Evolutionary conservation across 2,113 vertebrate species (phyloP), one percentile per base, ranked within the genome.

Genomic region (Nycticryphes semicollaris): DNA sequence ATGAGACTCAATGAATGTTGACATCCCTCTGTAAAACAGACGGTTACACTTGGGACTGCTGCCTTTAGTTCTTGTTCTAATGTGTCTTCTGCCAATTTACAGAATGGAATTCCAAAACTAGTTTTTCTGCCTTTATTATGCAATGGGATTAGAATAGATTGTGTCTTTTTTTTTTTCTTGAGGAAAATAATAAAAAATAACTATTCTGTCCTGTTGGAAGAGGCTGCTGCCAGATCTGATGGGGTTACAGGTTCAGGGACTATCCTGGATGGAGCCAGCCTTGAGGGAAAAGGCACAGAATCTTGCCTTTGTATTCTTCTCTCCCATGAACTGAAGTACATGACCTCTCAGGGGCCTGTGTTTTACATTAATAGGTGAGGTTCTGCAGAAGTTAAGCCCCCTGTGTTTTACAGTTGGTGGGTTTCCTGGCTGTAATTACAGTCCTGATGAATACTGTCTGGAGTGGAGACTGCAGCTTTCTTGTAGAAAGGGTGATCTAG

Each of bases 371-470:
- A 6, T 4, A 37, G 35, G 28, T 14, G 41, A 50, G 35, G 10
- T 8, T 80, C 31, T 80, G 68, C 43, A 64, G 60, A 14, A 62
- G 33, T 17, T 33, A 21, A 56, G 27, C 21, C 31, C 23, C 17
- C 28, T 1, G 0, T 28, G 16, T 47, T 75, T 39, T 81, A 51
- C 0, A 0, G 19, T 37, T 66, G n/a, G 21, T 16, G 6, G 7
- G 5, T 43, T 62, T 69, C 13, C 45, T 75, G 33, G 14, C 12
- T 66, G n/a, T 81, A 14, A 31, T 24, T 37, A 48, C 30, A 21
- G 8, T 30, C 18, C 1, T 9, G 25, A 20, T 50, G 35, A 28
- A 7, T 18, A 4, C 19, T 51, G 48, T 35, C 16, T 31, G 30
- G 51, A 39, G 48, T 47, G 51, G 68, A 50, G 25, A 45, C 57